These are phyloP conservation scores for Mormyrops boulengeri DNA, from an alignment of 2,797 vertebrate genomes.

Conservation along the genomic window DNA sequence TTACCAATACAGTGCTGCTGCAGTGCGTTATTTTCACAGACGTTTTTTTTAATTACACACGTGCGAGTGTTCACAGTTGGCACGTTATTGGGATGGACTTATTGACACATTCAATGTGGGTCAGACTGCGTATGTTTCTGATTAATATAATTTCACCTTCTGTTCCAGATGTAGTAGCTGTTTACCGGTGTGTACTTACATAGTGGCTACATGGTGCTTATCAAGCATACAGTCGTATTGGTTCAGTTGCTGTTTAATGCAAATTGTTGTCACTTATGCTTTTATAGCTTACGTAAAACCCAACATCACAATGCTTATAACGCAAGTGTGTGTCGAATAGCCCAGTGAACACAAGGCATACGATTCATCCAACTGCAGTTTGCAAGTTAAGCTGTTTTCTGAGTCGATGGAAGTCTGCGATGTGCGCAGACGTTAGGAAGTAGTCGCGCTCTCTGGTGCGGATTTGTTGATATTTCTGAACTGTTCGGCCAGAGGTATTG, in stretches of 20 bases:
- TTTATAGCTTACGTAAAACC: constrained; percentile 13
- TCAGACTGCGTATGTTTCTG: neutral
- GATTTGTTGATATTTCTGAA: neutral
- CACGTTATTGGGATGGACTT: neutral
- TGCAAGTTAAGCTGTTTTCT: neutral
- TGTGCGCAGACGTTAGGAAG: neutral
- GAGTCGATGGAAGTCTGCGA: neutral
- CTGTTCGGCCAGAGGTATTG: neutral
- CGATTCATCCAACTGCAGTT: neutral
- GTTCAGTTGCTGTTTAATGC: neutral
- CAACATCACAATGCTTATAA: constrained; percentile 27
- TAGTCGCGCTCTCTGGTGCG: neutral
- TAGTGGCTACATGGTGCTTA: neutral
- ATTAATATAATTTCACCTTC: neutral
- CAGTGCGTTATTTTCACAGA: neutral
- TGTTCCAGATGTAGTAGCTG: neutral
- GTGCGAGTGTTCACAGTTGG: neutral
- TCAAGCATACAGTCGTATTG: neutral
- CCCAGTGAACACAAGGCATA: neutral
- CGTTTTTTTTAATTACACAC: neutral
- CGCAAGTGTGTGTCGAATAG: neutral
- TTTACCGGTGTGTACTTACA: constrained; percentile 3
- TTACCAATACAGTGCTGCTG: neutral
- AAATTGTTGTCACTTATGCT: neutral
- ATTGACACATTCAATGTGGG: neutral